Evolutionary conservation across 1,140 invertebrate species (phyloP), one percentile per base, ranked within the genome.

Genomic region (Aphelenchoides fujianensis): DNA sequence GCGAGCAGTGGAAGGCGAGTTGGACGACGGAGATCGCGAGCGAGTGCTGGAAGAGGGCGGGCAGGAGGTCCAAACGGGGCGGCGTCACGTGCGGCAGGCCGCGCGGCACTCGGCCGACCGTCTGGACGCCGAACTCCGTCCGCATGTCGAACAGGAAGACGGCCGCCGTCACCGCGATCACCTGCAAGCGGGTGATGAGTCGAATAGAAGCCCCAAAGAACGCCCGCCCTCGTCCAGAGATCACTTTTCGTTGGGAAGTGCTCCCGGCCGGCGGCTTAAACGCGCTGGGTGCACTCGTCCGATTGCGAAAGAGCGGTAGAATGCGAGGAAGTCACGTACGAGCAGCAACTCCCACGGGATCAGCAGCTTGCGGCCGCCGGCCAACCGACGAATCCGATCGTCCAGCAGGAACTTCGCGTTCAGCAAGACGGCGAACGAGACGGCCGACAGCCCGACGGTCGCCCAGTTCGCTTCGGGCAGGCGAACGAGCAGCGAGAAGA

Each of bases 331-430:
- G 2, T n/a, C 1, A 61, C 59, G 19, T 1, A 66, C 63, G 36
- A 66, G 53, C 1, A 66, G n/a, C 36, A 66, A 30, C 31, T 66
- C 63, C 31, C 36, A 66, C 27, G 63, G 63, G 30, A 66, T 35
- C 12, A 66, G 28, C 12, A 66, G 31, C 19, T 35, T 30, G 9
- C 31, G 16, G 16, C 27, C 28, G 12, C 27, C 27, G 9, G 16
- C n/a, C 16, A 30, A n/a, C 12, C 36, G 31, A 12, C 16, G 2
- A 19, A 66, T 36, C 27, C 27, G 31, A 1, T 27, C 2, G 63
- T 34, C 36, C 36, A 66, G 7, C 9, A 66, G 63, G 2, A 35
- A 66, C 31, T 66, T 66, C 12, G 16, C 30, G 32, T 12, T 19
- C 16, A 34, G 53, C 63, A 66, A 36, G 28, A 36, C 37, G 30